A percentile compares a stretch with the other conserved stretches of the same genome.
phyloP scores from a whole-genome alignment of 2,113 vertebrate genomes.

The Siniperca chuatsi region DNA sequence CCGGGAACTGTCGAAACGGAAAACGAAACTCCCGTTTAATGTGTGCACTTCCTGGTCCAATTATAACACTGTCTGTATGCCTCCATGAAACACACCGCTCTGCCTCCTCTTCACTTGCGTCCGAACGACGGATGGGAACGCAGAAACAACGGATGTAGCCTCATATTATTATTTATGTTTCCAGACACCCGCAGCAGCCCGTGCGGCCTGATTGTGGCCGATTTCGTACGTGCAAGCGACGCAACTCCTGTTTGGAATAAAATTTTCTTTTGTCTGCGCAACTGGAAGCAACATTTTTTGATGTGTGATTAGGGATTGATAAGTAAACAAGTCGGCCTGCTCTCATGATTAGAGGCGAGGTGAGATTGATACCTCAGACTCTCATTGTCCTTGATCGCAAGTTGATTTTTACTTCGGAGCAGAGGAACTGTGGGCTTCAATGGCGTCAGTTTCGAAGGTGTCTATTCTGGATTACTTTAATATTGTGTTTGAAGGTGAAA shows the following conservation, averaged over 20 bases:
- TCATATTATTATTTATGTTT: conserved; percentile 50
- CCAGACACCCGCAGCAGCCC: conserved; percentile 61
- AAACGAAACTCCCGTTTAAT: conserved; percentile 57
- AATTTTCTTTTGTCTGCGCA: conserved; percentile 55
- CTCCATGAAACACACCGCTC: conserved; percentile 43
- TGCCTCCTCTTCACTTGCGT: conserved; percentile 44
- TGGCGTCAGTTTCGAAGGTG: conserved; percentile 87
- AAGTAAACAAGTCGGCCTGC: conserved; percentile 75
- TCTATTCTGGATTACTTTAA: conserved; percentile 89
- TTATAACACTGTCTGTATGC: conserved; percentile 26
- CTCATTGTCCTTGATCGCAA: conserved; percentile 63
- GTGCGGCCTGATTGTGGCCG: conserved; percentile 33
- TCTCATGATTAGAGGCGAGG: conserved; percentile 67
- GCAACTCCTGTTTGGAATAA: conserved; percentile 32
- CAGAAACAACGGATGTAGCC: conserved; percentile 57
- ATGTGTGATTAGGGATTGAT: conserved; percentile 37
- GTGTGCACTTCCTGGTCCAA: conserved; percentile 72
- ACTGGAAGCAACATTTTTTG: conserved; percentile 26
- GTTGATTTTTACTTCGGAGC: conserved; percentile 71
- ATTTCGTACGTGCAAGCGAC: conserved; percentile 47
- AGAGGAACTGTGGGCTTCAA: conserved; percentile 66
- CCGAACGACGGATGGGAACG: conserved; percentile 58
- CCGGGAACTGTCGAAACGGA: conserved; percentile 63
- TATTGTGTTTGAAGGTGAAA: conserved; percentile 88
- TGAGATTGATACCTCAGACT: conserved; percentile 45